Percentiles rank a stretch among this genome's conserved stretches.
Evolutionary conservation across 2,113 vertebrate species (phyloP).

Genomic region (Spermophilus dauricus): DNA sequence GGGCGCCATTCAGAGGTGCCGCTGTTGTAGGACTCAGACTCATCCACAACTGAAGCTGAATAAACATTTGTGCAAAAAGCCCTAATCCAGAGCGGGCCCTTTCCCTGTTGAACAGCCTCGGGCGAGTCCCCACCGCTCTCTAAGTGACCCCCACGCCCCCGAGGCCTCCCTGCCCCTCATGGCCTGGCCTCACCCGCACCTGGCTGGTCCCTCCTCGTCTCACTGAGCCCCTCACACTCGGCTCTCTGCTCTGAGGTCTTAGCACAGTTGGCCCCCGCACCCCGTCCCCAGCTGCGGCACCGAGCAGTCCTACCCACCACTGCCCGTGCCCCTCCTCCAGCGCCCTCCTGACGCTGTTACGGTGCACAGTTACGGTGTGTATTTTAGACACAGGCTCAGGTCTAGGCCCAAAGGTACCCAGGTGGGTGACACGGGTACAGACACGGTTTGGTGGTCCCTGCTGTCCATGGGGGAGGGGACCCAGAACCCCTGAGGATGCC

Average conservation of each 20-base stretch:
- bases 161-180: neutral
- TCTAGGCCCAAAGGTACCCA: no score
- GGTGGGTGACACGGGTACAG: neutral
- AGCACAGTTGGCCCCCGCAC: rapidly evolving
- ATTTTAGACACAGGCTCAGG: no score
- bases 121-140: neutral
- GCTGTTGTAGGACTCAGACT: neutral
- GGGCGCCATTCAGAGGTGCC: neutral
- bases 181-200: neutral
- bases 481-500: neutral
- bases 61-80: neutral
- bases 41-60: neutral
- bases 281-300: no score
- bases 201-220: rapidly evolving
- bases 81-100: neutral
- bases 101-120: neutral
- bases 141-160: neutral
- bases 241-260: neutral
- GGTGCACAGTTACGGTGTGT: neutral
- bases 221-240: neutral
- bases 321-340: no score
- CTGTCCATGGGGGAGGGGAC: neutral
- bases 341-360: no score
- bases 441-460: neutral
- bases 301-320: no score